A percentile compares a stretch with the other conserved stretches of the same genome.
phyloP scores from a whole-genome alignment of 2,113 vertebrate species.

The Acanthochromis polyacanthus region DNA sequence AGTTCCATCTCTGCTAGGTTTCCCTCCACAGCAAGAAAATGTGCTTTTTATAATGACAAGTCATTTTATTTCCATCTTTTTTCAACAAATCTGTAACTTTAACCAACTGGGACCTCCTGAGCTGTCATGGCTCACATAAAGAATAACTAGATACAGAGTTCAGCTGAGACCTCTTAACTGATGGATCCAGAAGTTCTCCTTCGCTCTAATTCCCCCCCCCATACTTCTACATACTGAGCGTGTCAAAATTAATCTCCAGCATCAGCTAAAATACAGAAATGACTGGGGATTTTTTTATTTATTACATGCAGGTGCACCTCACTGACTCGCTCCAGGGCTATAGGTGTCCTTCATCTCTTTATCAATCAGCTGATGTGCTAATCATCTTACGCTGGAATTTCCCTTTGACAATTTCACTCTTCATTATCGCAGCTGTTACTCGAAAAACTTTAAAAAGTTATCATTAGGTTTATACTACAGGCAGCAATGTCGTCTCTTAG shows the following conservation, averaged over 20 bases:
- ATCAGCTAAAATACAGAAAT: too few species aligned
- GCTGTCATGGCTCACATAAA: too few species aligned
- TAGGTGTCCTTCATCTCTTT: not conserved
- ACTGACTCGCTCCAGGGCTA: too few species aligned
- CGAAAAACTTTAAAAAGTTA: not conserved
- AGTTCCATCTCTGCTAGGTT: not conserved
- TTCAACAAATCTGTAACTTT: not conserved
- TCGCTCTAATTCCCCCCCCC: too few species aligned
- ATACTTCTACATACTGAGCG: too few species aligned
- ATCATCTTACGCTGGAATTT: not conserved
- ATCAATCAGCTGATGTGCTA: not conserved
- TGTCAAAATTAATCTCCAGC: too few species aligned
- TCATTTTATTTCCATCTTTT: not conserved
- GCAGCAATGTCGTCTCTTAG: slow-evolving; percentile 11
- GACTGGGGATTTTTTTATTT: too few species aligned
- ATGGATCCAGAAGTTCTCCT: too few species aligned
- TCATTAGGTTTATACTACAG: slow-evolving; percentile 20
- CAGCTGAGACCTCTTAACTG: too few species aligned
- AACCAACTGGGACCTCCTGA: not conserved
- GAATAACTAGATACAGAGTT: too few species aligned
- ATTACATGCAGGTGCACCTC: too few species aligned
- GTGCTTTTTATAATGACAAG: not conserved
- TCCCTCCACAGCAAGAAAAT: not conserved
- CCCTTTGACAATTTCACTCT: not conserved
- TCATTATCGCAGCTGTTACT: not conserved